phyloP scores from a whole-genome alignment of 2,113 vertebrate species.

The Micronisus gabar region DNA sequence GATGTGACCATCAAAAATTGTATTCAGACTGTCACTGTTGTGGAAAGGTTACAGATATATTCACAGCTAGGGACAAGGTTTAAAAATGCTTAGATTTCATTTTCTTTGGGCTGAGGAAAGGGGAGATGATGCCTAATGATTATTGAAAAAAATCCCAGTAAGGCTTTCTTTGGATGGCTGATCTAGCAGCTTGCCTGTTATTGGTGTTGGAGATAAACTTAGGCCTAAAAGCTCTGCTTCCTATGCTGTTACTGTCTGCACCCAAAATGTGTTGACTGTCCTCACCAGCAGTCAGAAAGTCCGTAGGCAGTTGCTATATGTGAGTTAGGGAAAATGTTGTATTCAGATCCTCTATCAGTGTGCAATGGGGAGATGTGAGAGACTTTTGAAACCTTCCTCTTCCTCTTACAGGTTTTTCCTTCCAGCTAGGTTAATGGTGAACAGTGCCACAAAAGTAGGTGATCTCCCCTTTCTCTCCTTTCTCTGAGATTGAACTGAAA shows the following conservation, averaged over 20 bases:
- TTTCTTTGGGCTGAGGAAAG: neutral
- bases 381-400: neutral
- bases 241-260: neutral
- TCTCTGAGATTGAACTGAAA: neutral
- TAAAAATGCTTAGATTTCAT: neutral
- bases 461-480: neutral
- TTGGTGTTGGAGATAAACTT: neutral
- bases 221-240: neutral
- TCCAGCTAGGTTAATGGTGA: neutral
- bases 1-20: neutral
- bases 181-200: neutral
- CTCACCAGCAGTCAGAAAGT: neutral
- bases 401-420: neutral
- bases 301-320: neutral
- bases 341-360: accelerated
- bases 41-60: neutral
- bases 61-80: neutral
- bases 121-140: neutral
- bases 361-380: neutral
- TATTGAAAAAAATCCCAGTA: neutral
- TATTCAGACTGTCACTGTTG: neutral
- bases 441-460: neutral
- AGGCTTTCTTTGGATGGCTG: neutral
- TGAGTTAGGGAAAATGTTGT: neutral
- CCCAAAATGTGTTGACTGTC: neutral